These are phyloP conservation scores for Nemotelus pantherinus DNA, from an alignment of 2,888 invertebrate species.

Conservation along the genomic window DNA sequence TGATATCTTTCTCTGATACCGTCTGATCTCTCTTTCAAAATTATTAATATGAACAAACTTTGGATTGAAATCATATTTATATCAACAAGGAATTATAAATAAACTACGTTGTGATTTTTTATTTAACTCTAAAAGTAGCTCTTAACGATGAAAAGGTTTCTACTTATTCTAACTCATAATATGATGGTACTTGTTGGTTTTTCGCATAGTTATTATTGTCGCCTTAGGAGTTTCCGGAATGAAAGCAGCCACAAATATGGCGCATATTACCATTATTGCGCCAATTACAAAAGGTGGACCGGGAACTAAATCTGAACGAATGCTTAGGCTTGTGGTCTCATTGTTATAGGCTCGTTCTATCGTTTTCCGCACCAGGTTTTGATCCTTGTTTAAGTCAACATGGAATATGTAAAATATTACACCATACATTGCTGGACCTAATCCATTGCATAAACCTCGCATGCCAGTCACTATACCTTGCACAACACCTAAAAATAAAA, in stretches of 20 bases:
- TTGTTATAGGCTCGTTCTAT: slow-evolving; percentile 53
- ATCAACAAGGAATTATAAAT: too few relatives aligned
- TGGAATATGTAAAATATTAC: slow-evolving; percentile 98
- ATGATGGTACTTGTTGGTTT: too few relatives aligned
- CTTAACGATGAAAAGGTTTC: too few relatives aligned
- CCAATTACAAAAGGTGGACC: slow-evolving; percentile 99
- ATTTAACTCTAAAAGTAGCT: too few relatives aligned
- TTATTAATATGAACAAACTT: too few relatives aligned
- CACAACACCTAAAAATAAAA: slow-evolving; percentile 71
- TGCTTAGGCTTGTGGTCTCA: slow-evolving; percentile 62
- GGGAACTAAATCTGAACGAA: slow-evolving; percentile 80
- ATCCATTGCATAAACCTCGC: slow-evolving; percentile 95
- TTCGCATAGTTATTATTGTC: slow-evolving; percentile 55
- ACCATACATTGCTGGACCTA: slow-evolving; percentile 98
- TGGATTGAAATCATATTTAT: too few relatives aligned
- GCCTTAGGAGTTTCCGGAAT: slow-evolving; percentile 75
- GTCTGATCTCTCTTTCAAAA: too few relatives aligned
- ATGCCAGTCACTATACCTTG: slow-evolving; percentile 99
- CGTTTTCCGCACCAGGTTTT: slow-evolving; percentile 62
- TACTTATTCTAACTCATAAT: too few relatives aligned
- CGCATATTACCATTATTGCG: slow-evolving; percentile 94
- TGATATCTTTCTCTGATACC: too few relatives aligned
- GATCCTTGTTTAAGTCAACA: slow-evolving; percentile 91
- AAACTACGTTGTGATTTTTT: too few relatives aligned
- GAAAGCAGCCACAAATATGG: slow-evolving; percentile 90